These are phyloP conservation scores for Rhinoderma darwinii DNA, from an alignment of 2,113 vertebrate genomes.

Conservation along the genomic window DNA sequence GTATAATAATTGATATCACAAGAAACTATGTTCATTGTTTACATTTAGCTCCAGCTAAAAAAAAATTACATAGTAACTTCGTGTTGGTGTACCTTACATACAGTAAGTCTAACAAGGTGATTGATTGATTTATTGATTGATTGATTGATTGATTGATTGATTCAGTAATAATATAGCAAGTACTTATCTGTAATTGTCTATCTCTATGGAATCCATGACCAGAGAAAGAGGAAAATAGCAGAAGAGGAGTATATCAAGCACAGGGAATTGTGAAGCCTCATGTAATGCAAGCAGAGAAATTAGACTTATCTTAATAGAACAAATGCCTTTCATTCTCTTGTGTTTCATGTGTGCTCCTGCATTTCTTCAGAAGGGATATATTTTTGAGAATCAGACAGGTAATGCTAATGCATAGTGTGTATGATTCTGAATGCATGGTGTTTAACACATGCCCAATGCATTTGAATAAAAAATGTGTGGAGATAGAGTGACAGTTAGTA, in stretches of 20 bases:
- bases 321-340: slow-evolving; percentile 31
- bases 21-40: neutral
- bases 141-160: too few relatives aligned
- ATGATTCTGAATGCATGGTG: neutral
- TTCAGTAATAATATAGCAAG: neutral
- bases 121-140: too few relatives aligned
- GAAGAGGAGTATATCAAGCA: neutral
- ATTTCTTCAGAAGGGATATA: neutral
- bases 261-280: neutral
- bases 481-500: neutral
- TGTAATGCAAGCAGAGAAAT: slow-evolving; percentile 3
- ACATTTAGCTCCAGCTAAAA: neutral
- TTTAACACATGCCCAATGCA: neutral
- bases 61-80: neutral
- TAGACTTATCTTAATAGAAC: neutral
- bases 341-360: neutral
- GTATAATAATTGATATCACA: neutral
- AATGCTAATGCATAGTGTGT: neutral
- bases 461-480: neutral
- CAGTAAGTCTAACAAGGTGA: neutral
- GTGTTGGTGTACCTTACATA: neutral
- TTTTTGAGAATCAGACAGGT: neutral
- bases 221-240: neutral
- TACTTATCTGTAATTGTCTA: neutral
- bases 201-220: neutral